These are phyloP conservation scores for Dasyornis broadbenti DNA, from an alignment of 2,113 vertebrate species.

Conservation along the genomic window DNA sequence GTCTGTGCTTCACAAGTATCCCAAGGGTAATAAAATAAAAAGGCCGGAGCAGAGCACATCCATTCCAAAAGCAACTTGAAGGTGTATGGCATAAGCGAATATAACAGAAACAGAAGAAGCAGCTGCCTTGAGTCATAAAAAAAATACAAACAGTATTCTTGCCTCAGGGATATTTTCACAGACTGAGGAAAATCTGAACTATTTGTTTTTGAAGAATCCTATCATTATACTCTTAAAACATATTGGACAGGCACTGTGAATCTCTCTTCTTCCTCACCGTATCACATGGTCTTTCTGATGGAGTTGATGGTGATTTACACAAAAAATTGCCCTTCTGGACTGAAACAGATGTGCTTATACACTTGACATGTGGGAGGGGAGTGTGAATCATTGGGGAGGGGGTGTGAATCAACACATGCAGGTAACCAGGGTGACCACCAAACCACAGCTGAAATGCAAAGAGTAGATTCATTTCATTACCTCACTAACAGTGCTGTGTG, in stretches of 20 bases:
- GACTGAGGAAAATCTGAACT: background rate
- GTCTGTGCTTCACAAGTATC: constrained; percentile 25
- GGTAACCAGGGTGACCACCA: background rate
- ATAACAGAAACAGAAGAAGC: background rate
- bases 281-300: background rate
- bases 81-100: background rate
- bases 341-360: background rate
- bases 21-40: constrained; percentile 42
- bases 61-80: background rate
- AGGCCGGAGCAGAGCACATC: background rate
- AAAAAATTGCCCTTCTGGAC: background rate
- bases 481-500: background rate
- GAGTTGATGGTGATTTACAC: background rate
- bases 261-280: background rate
- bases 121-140: background rate
- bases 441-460: background rate
- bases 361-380: background rate
- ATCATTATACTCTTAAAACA: background rate
- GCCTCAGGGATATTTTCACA: background rate
- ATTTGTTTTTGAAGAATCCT: background rate
- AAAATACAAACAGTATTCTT: background rate
- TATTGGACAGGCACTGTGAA: background rate
- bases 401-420: fast-evolving
- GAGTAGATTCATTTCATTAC: background rate
- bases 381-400: fast-evolving